A percentile compares a stretch with the other conserved stretches of the same genome.
Conservation (phyloP, 2,113 vertebrate species). For the Perca fluviatilis region DNA sequence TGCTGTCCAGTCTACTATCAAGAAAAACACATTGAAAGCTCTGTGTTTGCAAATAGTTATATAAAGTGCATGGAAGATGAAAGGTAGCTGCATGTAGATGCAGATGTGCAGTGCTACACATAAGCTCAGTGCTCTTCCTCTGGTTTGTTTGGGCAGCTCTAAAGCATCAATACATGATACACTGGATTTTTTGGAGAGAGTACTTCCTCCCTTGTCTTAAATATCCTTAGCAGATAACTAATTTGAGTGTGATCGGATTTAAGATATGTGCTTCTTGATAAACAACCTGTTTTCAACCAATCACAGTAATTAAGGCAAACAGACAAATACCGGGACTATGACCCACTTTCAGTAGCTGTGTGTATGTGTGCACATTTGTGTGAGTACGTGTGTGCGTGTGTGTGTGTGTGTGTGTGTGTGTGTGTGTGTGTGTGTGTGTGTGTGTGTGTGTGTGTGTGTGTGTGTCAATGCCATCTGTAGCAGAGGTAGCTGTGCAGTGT, state of each 20-base stretch:
- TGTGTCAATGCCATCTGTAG: constrained; percentile 78
- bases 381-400: constrained; percentile 17
- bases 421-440: constrained; percentile 30
- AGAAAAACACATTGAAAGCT: not conserved
- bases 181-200: not conserved
- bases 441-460: constrained; percentile 42
- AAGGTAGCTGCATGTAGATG: not conserved
- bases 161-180: not conserved
- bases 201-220: not conserved
- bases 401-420: constrained; percentile 17
- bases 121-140: not conserved
- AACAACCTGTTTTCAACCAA: constrained; percentile 43
- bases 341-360: constrained; percentile 63
- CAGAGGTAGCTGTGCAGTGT: constrained; percentile 52
- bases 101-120: not conserved
- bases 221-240: not conserved
- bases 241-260: constrained; percentile 13
- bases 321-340: constrained; percentile 60
- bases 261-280: constrained; percentile 41
- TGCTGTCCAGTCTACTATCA: not conserved
- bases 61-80: not conserved
- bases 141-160: not conserved
- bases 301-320: constrained; percentile 66
- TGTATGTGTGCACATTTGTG: constrained; percentile 9
- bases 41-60: not conserved